Percentiles rank a stretch among this genome's conserved stretches.
These are phyloP conservation scores for Heliconius hermathena DNA, from an alignment of 1,140 invertebrate species.

Conservation along the genomic window DNA sequence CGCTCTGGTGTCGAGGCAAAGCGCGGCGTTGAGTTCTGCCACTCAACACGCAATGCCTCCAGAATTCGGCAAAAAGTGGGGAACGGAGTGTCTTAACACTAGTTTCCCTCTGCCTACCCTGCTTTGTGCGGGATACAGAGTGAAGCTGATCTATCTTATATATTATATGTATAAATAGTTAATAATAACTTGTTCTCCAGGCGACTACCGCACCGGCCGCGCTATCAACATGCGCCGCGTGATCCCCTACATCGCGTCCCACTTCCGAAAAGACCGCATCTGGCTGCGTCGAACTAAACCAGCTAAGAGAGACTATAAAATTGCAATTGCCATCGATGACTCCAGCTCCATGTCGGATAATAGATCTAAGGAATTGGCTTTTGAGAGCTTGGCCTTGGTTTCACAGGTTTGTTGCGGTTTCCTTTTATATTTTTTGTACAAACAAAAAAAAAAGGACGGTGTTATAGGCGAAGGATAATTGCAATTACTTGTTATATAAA, in stretches of 20 bases:
- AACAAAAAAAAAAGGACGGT: too few species aligned
- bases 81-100: too few species aligned
- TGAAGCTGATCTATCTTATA: too few species aligned
- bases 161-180: slow-evolving; percentile 56
- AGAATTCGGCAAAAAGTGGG: too few species aligned
- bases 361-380: slow-evolving; percentile 94
- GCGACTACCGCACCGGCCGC: slow-evolving; percentile 97
- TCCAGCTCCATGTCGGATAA: slow-evolving; percentile 96
- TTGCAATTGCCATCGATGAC: slow-evolving; percentile 98
- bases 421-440: slow-evolving; percentile 1
- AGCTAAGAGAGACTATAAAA: slow-evolving; percentile 97
- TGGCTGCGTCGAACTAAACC: slow-evolving; percentile 98
- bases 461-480: too few species aligned
- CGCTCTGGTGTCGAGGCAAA: too few species aligned
- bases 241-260: slow-evolving; percentile 98
- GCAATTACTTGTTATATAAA: too few species aligned
- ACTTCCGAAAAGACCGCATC: slow-evolving; percentile 99
- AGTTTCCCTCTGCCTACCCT: too few species aligned
- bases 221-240: slow-evolving; percentile 98
- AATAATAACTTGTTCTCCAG: slow-evolving; percentile 48
- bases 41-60: too few species aligned
- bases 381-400: slow-evolving; percentile 96
- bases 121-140: too few species aligned
- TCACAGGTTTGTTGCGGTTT: slow-evolving; percentile 82
- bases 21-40: too few species aligned